A percentile compares a stretch with the other conserved stretches of the same genome.
Conservation (phyloP, 2,888 invertebrate genomes). For the Bombylius discolor region DNA sequence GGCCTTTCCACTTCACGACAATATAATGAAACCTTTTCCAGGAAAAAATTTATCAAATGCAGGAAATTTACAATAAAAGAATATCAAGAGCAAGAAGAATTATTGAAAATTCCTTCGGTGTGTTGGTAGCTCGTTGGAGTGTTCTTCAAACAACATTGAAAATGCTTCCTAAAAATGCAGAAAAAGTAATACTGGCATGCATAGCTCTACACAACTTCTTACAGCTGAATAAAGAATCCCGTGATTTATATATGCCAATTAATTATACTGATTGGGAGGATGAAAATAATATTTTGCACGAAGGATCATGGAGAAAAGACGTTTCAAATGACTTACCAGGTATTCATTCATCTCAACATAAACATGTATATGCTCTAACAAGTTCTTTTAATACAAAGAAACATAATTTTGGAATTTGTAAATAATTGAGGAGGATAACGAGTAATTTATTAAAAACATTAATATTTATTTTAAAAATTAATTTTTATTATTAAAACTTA, state of each 20-base stretch:
- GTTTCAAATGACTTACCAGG: too few species aligned
- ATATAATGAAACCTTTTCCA: neutral
- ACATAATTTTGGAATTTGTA: too few species aligned
- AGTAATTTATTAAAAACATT: too few species aligned
- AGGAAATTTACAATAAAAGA: neutral
- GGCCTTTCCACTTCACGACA: neutral
- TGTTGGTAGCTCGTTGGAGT: slow-evolving; percentile 1
- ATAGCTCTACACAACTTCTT: slow-evolving; percentile 9
- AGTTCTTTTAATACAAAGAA: too few species aligned
- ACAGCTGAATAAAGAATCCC: neutral
- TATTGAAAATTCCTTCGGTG: slow-evolving; percentile 5
- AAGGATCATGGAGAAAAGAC: too few species aligned
- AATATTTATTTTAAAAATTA: too few species aligned
- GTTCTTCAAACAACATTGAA: neutral
- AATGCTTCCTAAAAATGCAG: slow-evolving; percentile 4
- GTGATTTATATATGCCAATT: neutral
- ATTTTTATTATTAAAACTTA: too few species aligned
- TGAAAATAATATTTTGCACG: neutral
- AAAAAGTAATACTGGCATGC: slow-evolving; percentile 7
- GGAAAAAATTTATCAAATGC: neutral
- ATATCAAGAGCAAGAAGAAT: neutral
- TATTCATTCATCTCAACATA: neutral
- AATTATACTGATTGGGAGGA: slow-evolving; percentile 1
- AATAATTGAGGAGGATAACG: too few species aligned
- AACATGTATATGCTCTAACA: too few species aligned